phyloP scores from a whole-genome alignment of 1,140 invertebrate genomes.

The Bombus pyrosoma region DNA sequence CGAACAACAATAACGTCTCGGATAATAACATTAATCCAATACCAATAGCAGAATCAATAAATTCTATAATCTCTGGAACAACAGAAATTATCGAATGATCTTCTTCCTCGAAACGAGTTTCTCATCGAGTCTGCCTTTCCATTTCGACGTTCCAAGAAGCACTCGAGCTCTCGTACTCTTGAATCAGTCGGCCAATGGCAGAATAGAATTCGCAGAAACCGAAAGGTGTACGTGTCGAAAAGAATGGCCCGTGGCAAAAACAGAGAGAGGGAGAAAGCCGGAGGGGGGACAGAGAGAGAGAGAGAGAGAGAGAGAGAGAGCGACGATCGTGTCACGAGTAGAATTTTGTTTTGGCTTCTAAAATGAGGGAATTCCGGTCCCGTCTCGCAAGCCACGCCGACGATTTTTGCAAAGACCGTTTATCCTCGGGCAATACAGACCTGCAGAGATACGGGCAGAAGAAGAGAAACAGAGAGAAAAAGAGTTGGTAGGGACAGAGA shows the following conservation, averaged over 20 bases:
- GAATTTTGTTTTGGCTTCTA: not conserved
- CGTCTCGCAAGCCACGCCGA: not conserved
- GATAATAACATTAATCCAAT: no score
- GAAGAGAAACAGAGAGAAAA: not conserved
- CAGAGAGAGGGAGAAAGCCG: not conserved
- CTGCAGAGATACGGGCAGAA: not conserved
- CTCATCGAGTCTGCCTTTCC: not conserved
- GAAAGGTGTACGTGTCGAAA: not conserved
- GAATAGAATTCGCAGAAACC: not conserved
- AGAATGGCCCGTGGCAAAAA: not conserved
- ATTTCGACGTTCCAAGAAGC: not conserved
- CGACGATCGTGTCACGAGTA: not conserved
- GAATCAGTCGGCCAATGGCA: not conserved
- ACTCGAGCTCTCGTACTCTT: not conserved
- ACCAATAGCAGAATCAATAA: not conserved
- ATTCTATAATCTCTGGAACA: not conserved
- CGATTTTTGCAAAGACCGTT: slow-evolving; percentile 14
- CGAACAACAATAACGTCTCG: no score
- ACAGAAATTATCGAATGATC: not conserved
- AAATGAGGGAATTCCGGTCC: slow-evolving; percentile 14
- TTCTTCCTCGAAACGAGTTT: not conserved
- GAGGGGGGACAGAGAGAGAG: not conserved
- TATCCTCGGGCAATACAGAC: not conserved
- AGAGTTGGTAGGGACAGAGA: not conserved
- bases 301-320: not conserved